Evolutionary conservation across 2,888 invertebrate genomes (phyloP).

Genomic region (Mesopsocus fuscifrons): DNA sequence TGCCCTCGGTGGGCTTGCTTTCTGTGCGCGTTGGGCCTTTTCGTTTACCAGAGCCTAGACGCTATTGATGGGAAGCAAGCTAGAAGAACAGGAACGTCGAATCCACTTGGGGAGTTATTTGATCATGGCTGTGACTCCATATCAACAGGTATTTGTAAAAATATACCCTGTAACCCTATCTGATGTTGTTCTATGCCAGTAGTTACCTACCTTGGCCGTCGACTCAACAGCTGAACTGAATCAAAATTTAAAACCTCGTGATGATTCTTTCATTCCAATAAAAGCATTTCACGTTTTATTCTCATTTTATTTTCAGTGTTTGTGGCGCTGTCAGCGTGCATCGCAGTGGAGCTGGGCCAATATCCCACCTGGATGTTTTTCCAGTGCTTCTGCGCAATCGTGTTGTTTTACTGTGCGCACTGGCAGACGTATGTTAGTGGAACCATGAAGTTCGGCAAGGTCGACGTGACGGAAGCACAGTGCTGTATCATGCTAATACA

Average conservation of each 20-base stretch:
- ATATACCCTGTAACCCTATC: not conserved
- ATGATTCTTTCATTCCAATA: no score
- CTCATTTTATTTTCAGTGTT: conserved; percentile 42
- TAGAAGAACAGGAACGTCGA: conserved; percentile 74
- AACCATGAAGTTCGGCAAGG: conserved; percentile 67
- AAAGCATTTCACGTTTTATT: no score
- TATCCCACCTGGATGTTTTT: conserved; percentile 91
- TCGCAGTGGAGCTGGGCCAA: conserved; percentile 79
- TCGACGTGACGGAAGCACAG: conserved; percentile 98
- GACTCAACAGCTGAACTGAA: no score
- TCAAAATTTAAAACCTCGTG: no score
- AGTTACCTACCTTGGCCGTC: no score
- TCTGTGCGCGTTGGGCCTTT: conserved; percentile 80
- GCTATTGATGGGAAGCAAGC: conserved; percentile 99
- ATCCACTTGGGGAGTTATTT: conserved; percentile 92
- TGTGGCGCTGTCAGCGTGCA: conserved; percentile 89
- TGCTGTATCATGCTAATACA: conserved; percentile 81
- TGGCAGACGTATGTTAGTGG: conserved; percentile 99
- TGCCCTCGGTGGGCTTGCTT: conserved; percentile 88
- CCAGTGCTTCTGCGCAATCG: conserved; percentile 85
- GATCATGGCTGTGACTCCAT: conserved; percentile 99
- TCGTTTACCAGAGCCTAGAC: conserved; percentile 93
- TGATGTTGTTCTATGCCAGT: not conserved
- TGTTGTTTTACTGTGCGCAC: conserved; percentile 95
- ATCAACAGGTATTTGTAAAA: conserved; percentile 63